A percentile compares a stretch with the other conserved stretches of the same genome.
Evolutionary conservation across 2,888 invertebrate genomes (phyloP).

Genomic region (Leucophenga maculata): DNA sequence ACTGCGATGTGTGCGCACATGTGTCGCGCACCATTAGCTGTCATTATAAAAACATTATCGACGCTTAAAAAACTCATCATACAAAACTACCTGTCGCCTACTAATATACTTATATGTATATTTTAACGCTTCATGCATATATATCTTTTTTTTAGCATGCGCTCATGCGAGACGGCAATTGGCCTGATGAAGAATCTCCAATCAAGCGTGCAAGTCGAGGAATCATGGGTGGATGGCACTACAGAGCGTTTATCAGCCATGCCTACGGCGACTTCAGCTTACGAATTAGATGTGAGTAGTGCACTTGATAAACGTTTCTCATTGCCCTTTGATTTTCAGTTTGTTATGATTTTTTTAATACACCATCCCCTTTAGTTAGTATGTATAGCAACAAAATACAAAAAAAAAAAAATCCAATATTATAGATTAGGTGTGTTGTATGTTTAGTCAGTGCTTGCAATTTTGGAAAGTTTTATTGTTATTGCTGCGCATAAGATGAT

Average conservation of each 20-base stretch:
- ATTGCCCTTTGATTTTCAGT: neutral
- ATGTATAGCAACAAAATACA: too few relatives aligned
- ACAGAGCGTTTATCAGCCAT: slow-evolving; percentile 85
- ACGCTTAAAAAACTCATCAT: slow-evolving; percentile 3
- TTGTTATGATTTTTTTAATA: neutral
- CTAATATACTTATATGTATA: too few relatives aligned
- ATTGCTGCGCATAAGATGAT: too few relatives aligned
- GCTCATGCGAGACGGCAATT: slow-evolving; percentile 92
- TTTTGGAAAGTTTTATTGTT: too few relatives aligned
- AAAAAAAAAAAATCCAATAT: too few relatives aligned
- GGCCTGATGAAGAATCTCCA: slow-evolving; percentile 92
- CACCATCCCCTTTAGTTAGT: neutral
- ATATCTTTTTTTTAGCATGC: slow-evolving; percentile 77
- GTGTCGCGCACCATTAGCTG: slow-evolving; percentile 15
- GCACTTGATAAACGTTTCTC: neutral
- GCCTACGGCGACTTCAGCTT: slow-evolving; percentile 76
- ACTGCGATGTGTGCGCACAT: too few relatives aligned
- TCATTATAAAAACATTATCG: neutral
- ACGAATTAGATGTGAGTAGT: slow-evolving; percentile 72
- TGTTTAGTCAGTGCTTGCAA: too few relatives aligned
- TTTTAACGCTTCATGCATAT: neutral
- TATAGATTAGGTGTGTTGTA: too few relatives aligned
- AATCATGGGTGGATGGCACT: slow-evolving; percentile 90
- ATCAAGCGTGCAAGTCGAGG: slow-evolving; percentile 88
- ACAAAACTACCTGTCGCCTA: slow-evolving; percentile 14